Conservation (phyloP, 1,140 invertebrate species). For the Diabrotica virgifera region DNA sequence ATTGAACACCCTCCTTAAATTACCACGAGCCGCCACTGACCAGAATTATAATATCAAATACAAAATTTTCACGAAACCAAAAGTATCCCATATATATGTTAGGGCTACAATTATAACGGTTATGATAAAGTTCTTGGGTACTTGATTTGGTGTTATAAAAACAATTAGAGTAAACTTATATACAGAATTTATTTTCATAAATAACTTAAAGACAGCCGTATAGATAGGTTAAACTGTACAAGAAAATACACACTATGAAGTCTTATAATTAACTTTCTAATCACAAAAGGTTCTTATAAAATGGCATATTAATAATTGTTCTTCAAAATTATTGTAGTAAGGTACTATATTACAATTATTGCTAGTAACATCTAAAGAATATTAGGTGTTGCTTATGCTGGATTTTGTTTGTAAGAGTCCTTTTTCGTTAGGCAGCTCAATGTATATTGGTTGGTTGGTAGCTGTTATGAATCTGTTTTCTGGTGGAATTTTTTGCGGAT, state of each 20-base stretch:
- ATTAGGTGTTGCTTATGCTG: not conserved
- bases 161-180: not conserved
- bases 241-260: constrained; percentile 11
- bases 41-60: too few species aligned
- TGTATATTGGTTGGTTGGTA: constrained; percentile 55
- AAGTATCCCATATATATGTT: too few species aligned
- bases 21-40: too few species aligned
- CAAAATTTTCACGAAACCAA: too few species aligned
- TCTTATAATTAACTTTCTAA: constrained; percentile 17
- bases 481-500: constrained; percentile 52
- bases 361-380: not conserved
- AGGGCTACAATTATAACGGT: too few species aligned
- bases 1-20: too few species aligned
- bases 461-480: constrained; percentile 55
- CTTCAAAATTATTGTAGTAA: not conserved
- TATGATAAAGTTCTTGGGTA: too few species aligned
- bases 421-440: constrained; percentile 53
- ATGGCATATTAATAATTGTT: constrained; percentile 11
- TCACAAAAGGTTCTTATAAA: constrained; percentile 18
- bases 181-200: constrained; percentile 22
- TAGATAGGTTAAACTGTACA: constrained; percentile 17
- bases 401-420: not conserved
- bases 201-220: constrained; percentile 16
- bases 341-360: too few species aligned
- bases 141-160: too few species aligned